Conservation (phyloP, 2,888 invertebrate species). For the Idaea aversata region DNA sequence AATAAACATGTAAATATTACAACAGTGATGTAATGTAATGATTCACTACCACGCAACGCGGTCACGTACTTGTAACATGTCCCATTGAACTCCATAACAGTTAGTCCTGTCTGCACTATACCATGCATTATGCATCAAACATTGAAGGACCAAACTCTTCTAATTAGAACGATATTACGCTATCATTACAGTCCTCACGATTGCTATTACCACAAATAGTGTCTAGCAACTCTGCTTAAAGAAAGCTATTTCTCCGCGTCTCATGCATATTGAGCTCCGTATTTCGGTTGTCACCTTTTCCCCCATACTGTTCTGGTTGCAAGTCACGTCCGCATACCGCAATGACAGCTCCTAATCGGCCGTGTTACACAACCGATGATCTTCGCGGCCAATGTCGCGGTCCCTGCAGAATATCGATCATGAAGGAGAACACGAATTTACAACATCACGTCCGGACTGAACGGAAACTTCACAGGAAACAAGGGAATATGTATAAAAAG, state of each 20-base stretch:
- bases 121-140: slow-evolving; percentile 52
- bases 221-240: slow-evolving; percentile 17
- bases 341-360: slow-evolving; percentile 74
- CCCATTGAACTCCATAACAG: slow-evolving; percentile 45
- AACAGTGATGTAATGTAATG: slow-evolving; percentile 22
- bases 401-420: slow-evolving; percentile 67
- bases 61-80: slow-evolving; percentile 39
- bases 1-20: slow-evolving; percentile 19
- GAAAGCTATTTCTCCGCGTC: slow-evolving; percentile 49
- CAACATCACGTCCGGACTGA: slow-evolving; percentile 62
- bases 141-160: slow-evolving; percentile 24
- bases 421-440: slow-evolving; percentile 49
- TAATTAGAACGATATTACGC: slow-evolving; percentile 15
- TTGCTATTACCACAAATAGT: slow-evolving; percentile 23
- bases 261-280: slow-evolving; percentile 67
- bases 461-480: slow-evolving; percentile 58
- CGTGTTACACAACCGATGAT: slow-evolving; percentile 66
- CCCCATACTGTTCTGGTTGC: slow-evolving; percentile 32
- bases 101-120: slow-evolving; percentile 34
- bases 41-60: slow-evolving; percentile 30
- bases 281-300: slow-evolving; percentile 52
- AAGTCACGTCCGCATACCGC: slow-evolving; percentile 60
- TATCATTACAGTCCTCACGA: slow-evolving; percentile 21
- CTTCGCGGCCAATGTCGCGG: slow-evolving; percentile 73
- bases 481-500: slow-evolving; percentile 61